These are phyloP conservation scores for Hyposoter didymator DNA, from an alignment of 2,888 invertebrate species.

Conservation along the genomic window DNA sequence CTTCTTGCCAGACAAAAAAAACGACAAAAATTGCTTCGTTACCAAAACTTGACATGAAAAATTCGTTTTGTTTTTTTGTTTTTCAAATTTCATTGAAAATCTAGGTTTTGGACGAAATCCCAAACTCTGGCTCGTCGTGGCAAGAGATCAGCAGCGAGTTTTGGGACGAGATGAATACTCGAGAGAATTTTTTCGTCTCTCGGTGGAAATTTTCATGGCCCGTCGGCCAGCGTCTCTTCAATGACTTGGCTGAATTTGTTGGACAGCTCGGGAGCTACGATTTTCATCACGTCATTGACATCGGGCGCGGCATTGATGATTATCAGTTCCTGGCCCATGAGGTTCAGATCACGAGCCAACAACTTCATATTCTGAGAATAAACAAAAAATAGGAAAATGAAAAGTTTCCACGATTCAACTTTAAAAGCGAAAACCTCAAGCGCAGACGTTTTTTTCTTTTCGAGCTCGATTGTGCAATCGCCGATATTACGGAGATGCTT, in stretches of 20 bases:
- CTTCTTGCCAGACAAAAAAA: neutral
- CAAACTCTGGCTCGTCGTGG: neutral
- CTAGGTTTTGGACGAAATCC: neutral
- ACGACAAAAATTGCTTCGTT: too few species aligned
- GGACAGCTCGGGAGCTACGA: constrained; percentile 73
- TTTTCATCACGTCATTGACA: constrained; percentile 68
- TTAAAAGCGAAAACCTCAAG: too few species aligned
- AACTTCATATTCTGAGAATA: constrained; percentile 85
- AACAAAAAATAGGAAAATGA: neutral
- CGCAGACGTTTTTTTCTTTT: neutral
- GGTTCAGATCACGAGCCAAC: constrained; percentile 85
- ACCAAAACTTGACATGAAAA: too few species aligned
- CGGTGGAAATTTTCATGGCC: constrained; percentile 2
- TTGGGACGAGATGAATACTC: neutral
- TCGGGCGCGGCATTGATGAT: constrained; percentile 85
- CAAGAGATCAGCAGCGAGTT: neutral
- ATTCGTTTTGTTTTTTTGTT: too few species aligned
- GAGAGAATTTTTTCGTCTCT: neutral
- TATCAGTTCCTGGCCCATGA: constrained; percentile 85
- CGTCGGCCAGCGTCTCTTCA: constrained; percentile 6
- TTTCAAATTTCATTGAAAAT: neutral
- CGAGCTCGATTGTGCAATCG: neutral
- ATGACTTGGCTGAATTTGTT: constrained; percentile 49
- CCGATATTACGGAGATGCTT: neutral
- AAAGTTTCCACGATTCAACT: too few species aligned